Percentiles rank a stretch among this genome's conserved stretches.
These are phyloP conservation scores for Conus canariensis DNA, from an alignment of 2,888 invertebrate species.

Conservation along the genomic window DNA sequence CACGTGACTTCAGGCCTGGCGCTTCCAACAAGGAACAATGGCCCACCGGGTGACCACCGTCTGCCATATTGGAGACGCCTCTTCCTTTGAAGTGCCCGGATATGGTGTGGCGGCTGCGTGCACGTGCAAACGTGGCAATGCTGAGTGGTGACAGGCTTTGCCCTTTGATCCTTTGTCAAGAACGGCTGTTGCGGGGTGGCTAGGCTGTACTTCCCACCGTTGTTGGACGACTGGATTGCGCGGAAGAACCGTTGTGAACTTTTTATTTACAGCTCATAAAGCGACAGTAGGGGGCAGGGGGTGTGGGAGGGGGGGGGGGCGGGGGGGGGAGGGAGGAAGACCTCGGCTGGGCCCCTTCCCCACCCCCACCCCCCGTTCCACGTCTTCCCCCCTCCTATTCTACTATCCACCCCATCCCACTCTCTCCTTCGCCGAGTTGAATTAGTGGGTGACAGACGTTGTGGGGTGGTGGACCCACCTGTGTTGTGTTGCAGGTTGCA, in stretches of 20 bases:
- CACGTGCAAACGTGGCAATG: not conserved
- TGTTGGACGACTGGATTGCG: not conserved
- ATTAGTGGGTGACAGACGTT: too few species aligned
- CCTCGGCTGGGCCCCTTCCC: too few species aligned
- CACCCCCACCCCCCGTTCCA: not conserved
- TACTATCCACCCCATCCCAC: not conserved
- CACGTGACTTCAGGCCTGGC: not conserved
- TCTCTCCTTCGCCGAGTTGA: not conserved
- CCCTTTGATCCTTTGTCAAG: constrained; percentile 18
- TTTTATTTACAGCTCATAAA: not conserved
- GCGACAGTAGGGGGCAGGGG: too few species aligned
- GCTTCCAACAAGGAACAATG: not conserved
- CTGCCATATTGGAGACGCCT: constrained; percentile 10
- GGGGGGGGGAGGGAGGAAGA: too few species aligned
- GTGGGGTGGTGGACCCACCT: too few species aligned
- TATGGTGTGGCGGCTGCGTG: constrained; percentile 8
- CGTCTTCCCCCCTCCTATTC: not conserved
- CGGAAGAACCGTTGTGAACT: not conserved
- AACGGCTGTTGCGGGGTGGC: not conserved
- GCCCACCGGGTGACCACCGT: not conserved
- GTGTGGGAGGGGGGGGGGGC: too few species aligned
- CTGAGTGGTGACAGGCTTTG: not conserved
- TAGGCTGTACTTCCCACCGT: not conserved
- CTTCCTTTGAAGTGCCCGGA: constrained; percentile 18
- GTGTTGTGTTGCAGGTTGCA: too few species aligned